These are phyloP conservation scores for Hypanus sabinus DNA, from an alignment of 2,113 vertebrate genomes.

Conservation along the genomic window DNA sequence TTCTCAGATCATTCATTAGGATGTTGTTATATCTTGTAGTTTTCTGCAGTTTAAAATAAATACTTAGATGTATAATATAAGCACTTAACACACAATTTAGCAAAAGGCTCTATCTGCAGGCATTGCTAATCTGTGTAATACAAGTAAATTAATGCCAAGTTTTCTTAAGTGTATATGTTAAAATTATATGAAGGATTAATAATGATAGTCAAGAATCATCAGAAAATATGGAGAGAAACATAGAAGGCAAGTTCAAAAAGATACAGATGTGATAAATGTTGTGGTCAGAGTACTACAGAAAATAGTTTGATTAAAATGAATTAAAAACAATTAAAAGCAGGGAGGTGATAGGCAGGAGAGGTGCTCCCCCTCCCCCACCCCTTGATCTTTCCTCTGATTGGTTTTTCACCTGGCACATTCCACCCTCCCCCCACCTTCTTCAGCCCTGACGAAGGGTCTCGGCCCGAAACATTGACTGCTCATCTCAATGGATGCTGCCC, in stretches of 20 bases:
- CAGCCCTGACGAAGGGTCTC: too few species aligned
- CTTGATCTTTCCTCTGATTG: too few species aligned
- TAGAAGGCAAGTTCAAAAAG: not conserved
- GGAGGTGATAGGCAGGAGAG: too few species aligned
- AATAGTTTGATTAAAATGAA: not conserved
- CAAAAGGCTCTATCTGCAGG: not conserved
- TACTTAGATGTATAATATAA: not conserved
- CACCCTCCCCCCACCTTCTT: too few species aligned
- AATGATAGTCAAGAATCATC: not conserved
- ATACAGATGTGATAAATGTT: not conserved
- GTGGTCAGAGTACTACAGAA: not conserved
- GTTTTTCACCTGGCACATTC: too few species aligned
- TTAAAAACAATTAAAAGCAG: not conserved
- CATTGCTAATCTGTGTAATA: not conserved
- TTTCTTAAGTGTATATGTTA: not conserved
- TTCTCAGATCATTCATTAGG: not conserved
- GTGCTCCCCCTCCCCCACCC: too few species aligned
- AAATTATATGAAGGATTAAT: not conserved
- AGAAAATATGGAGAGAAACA: not conserved
- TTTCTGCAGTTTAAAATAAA: not conserved
- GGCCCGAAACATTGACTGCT: too few species aligned
- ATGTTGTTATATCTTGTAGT: not conserved
- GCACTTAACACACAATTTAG: not conserved
- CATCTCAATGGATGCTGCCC: too few species aligned
- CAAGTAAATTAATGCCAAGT: not conserved